A percentile compares a stretch with the other conserved stretches of the same genome.
phyloP scores from a whole-genome alignment of 1,140 invertebrate genomes.

The Lepidurus couesii region DNA sequence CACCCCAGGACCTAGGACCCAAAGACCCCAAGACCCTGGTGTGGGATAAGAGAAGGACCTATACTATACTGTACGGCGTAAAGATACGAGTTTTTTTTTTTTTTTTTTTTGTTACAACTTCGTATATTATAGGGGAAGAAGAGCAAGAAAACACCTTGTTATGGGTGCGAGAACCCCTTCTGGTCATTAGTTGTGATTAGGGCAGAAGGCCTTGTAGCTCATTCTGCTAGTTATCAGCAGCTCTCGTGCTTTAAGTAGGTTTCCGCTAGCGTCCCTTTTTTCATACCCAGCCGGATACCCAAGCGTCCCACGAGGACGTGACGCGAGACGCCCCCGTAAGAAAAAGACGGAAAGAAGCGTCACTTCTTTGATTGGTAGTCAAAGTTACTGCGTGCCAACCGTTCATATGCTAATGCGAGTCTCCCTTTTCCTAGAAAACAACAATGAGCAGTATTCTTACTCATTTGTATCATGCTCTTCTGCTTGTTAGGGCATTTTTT shows the following conservation, averaged over 20 bases:
- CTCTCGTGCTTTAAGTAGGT: not conserved
- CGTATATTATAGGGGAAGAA: not conserved
- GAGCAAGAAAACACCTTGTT: slow-evolving; percentile 1
- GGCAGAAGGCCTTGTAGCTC: not conserved
- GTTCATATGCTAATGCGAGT: not conserved
- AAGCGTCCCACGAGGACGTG: not conserved
- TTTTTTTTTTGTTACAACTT: too few relatives aligned
- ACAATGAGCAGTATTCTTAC: too few relatives aligned
- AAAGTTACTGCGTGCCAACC: not conserved
- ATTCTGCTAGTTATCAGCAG: not conserved
- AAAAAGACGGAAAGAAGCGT: not conserved
- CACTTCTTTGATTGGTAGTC: slow-evolving; percentile 1
- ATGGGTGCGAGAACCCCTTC: not conserved
- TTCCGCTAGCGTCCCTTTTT: not conserved
- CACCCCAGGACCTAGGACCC: too few relatives aligned
- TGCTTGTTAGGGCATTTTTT: too few relatives aligned
- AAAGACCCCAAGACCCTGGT: too few relatives aligned
- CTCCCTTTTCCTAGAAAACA: not conserved
- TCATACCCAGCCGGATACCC: not conserved
- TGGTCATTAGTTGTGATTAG: slow-evolving; percentile 22
- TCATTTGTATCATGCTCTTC: too few relatives aligned
- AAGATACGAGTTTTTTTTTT: too few relatives aligned
- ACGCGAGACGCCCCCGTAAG: not conserved
- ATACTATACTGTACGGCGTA: too few relatives aligned
- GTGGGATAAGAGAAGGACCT: too few relatives aligned